Evolutionary conservation across 2,797 vertebrate species (phyloP), one percentile per base, ranked within the genome.

Genomic region (Rallus crepitans): DNA sequence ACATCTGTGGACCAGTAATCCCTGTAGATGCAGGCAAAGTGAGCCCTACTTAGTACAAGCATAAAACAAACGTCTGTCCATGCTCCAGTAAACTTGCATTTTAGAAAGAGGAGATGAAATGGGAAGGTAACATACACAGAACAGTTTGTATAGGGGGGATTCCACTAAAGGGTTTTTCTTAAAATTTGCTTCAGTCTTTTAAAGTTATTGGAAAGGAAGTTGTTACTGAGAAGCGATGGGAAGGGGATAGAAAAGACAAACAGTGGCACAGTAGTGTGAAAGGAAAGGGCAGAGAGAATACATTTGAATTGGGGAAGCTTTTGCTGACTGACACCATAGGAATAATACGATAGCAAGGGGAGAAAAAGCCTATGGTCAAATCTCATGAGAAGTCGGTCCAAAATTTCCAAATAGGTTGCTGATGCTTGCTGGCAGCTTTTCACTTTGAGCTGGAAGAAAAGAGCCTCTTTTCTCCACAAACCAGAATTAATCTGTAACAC

Each of bases 361-460:
- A 94, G 87, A 56, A 91, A 89, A 84, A 71, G 25, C 68, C 89
- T 45, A 20, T 14, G 28, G 78, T 79, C 79, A 86, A 68, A 92
- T 94, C 89, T 66, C 87, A 84, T 60, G 57, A 90, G 66, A 57
- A 94, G 28, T 94, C 72, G 69, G 91, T 93, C 77, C 82, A 94
- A 88, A 91, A 94, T 91, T 94, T 91, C 73, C 87, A 79, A 82
- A 94, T 91, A 82, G 78, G 55, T 69, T 82, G 14, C 89, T 96
- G 61, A 48, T 93, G 80, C 78, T 93, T 95, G 69, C 81, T 93
- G 91, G 76, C 87, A 94, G 85, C 89, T 96, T 93, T 90, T 82
- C 79, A 63, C 48, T 93, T 94, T 91, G 66, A n/a, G n/a, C 66
- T 94, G 82, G 66, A 96, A 93, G 77, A 96, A 91, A 95, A 91